A percentile compares a stretch with the other conserved stretches of the same genome.
These are phyloP conservation scores for Caradrina kadenii DNA, from an alignment of 2,888 invertebrate species.

Conservation along the genomic window DNA sequence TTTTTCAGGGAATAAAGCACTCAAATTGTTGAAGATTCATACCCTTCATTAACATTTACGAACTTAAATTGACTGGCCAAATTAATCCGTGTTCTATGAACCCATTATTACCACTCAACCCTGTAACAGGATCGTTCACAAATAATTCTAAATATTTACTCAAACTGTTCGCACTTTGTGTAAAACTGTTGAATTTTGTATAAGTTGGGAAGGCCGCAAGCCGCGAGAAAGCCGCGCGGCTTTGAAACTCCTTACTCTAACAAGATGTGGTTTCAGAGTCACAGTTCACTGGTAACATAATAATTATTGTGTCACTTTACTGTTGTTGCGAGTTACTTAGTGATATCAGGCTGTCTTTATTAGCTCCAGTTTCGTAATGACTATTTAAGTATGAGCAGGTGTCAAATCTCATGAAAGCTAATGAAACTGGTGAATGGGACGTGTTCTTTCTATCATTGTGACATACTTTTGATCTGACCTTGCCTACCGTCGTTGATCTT, in stretches of 20 bases:
- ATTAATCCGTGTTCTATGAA: conserved; percentile 19
- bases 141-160: conserved; percentile 48
- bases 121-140: conserved; percentile 30
- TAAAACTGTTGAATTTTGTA: conserved; percentile 60
- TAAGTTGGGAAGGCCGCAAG: conserved; percentile 32
- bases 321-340: conserved; percentile 5
- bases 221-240: conserved; percentile 27
- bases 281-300: conserved; percentile 39
- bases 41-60: neutral
- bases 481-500: no score
- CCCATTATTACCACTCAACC: conserved; percentile 10
- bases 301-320: conserved; percentile 34
- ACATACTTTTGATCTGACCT: no score
- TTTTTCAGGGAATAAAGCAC: no score
- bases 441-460: no score
- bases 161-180: conserved; percentile 39
- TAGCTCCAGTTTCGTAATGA: neutral
- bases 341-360: neutral
- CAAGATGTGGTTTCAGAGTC: conserved; percentile 44
- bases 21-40: no score
- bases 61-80: neutral
- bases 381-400: neutral
- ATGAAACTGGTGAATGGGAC: no score
- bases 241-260: conserved; percentile 42
- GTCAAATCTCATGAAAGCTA: neutral